These are phyloP conservation scores for Salarias fasciatus DNA, from an alignment of 2,797 vertebrate species.

Conservation along the genomic window DNA sequence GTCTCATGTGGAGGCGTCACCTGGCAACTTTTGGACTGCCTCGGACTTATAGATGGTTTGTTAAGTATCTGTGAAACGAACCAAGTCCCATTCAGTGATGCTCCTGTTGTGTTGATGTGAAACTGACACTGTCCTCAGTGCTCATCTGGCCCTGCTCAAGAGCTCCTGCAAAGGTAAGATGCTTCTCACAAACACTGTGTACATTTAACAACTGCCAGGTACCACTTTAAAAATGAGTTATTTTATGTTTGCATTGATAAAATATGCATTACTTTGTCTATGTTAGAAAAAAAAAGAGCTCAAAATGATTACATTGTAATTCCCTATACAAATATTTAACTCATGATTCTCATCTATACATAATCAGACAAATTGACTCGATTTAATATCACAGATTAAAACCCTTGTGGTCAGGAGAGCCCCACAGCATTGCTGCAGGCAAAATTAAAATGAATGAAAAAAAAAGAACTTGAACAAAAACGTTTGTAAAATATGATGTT, in stretches of 20 bases:
- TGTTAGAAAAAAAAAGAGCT: conserved; percentile 28
- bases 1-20: conserved; percentile 35
- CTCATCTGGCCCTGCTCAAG: conserved; percentile 37
- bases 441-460: conserved; percentile 23
- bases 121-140: conserved; percentile 54
- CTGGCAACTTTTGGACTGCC: conserved; percentile 48
- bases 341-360: conserved; percentile 53
- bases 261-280: conserved; percentile 26
- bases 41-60: conserved; percentile 41
- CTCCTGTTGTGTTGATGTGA: conserved; percentile 55
- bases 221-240: conserved; percentile 38
- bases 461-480: background rate
- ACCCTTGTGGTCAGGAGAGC: conserved; percentile 22
- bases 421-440: conserved; percentile 33
- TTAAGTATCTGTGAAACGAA: conserved; percentile 55
- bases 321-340: conserved; percentile 50
- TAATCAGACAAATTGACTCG: conserved; percentile 39
- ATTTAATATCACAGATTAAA: conserved; percentile 24
- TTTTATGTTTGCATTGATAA: conserved; percentile 21
- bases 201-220: conserved; percentile 25
- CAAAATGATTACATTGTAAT: conserved; percentile 26
- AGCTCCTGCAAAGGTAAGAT: conserved; percentile 74
- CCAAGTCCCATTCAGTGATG: conserved; percentile 48
- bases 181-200: conserved; percentile 7
- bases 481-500: conserved; percentile 9